These are phyloP conservation scores for Muscicapa comitata DNA, from an alignment of 2,797 vertebrate species.

Conservation along the genomic window DNA sequence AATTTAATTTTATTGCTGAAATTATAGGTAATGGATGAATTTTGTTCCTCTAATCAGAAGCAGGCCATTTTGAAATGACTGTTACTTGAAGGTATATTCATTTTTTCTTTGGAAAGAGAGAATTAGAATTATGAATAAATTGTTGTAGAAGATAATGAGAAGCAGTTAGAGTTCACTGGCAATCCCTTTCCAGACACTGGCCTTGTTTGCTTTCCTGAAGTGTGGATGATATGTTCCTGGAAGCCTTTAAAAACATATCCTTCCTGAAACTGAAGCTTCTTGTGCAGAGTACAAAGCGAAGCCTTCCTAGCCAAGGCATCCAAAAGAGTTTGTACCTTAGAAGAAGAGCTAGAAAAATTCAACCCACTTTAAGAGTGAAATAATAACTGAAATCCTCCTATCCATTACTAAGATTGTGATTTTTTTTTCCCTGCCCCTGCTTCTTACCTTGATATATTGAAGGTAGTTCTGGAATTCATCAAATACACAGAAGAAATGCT, in stretches of 20 bases:
- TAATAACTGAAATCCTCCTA: not conserved
- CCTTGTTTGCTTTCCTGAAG: not conserved
- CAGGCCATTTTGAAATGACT: not conserved
- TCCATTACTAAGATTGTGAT: not conserved
- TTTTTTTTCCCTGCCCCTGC: rapidly evolving
- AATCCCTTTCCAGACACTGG: not conserved
- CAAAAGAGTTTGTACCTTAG: not conserved
- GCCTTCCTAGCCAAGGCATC: not conserved
- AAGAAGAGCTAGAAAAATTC: not conserved
- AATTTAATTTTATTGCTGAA: not conserved
- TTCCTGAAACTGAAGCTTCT: not conserved
- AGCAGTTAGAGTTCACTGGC: not conserved
- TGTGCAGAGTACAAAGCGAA: not conserved
- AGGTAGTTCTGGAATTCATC: not conserved
- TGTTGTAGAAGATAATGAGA: not conserved
- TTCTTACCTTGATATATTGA: not conserved
- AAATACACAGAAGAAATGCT: not conserved
- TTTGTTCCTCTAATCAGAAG: not conserved
- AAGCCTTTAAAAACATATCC: not conserved
- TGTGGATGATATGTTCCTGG: not conserved
- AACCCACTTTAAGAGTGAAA: not conserved
- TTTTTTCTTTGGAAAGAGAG: not conserved
- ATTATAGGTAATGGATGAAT: not conserved
- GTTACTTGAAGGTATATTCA: not conserved
- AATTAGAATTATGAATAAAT: not conserved